phyloP scores from a whole-genome alignment of 2,113 vertebrate species.

The Clarias batrachus region DNA sequence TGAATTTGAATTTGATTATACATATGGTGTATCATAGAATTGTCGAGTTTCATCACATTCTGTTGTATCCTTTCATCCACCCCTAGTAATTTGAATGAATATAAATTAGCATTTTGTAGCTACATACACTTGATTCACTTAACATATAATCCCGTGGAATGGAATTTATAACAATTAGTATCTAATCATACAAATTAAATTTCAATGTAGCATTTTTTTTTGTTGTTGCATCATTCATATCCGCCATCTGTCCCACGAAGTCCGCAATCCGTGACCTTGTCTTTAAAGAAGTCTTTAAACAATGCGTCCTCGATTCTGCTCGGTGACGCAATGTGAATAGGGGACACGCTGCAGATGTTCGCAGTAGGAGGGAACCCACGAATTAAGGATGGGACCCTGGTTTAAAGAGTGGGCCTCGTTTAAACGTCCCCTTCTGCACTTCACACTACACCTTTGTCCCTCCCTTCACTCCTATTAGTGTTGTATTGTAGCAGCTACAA shows the following conservation, averaged over 20 bases:
- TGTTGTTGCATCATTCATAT: neutral
- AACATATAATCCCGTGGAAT: neutral
- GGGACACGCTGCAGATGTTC: conserved; percentile 32
- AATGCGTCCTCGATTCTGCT: conserved; percentile 15
- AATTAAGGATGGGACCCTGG: neutral
- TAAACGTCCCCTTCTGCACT: conserved; percentile 27
- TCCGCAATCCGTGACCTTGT: conserved; percentile 14
- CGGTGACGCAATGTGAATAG: neutral
- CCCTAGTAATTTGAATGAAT: neutral
- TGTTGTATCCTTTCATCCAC: neutral
- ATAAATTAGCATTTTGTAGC: neutral
- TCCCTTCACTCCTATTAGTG: neutral
- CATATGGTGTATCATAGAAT: neutral
- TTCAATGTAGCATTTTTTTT: neutral
- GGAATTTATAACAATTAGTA: neutral
- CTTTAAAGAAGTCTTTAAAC: neutral
- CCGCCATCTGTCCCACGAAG: conserved; percentile 16
- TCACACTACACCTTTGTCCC: conserved; percentile 1
- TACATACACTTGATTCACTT: neutral
- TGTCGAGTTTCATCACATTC: neutral
- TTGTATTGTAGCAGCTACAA: conserved; percentile 14
- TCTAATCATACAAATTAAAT: neutral
- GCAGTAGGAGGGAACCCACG: conserved; percentile 1
- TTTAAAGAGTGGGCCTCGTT: neutral
- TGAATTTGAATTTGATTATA: too few species aligned